Evolutionary conservation across 92 coral and sea anemone genomes (phyloP).

Genomic region (Metridium senile): DNA sequence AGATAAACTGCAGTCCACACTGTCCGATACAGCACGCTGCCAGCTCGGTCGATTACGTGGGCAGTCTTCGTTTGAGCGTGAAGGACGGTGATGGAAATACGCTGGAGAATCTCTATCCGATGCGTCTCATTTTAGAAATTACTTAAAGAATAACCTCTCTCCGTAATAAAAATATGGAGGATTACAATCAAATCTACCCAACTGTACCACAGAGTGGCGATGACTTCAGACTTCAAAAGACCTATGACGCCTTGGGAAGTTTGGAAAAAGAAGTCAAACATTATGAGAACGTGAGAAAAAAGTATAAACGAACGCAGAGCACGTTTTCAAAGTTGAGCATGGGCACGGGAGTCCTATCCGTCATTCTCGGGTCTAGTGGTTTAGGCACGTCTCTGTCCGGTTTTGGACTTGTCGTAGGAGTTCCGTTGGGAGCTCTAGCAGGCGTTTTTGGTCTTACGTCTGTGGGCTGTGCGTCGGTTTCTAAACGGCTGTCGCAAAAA

Average conservation of each 20-base stretch:
- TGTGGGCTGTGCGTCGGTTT: slow-evolving; percentile 38
- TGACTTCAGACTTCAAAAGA: slow-evolving; percentile 49
- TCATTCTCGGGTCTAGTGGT: slow-evolving; percentile 42
- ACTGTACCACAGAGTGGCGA: slow-evolving; percentile 31
- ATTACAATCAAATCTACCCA: slow-evolving; percentile 26
- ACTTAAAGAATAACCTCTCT: too few relatives aligned
- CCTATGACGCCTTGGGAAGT: slow-evolving; percentile 39
- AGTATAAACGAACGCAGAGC: slow-evolving; percentile 43
- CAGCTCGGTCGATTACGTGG: too few relatives aligned
- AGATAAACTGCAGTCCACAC: too few relatives aligned
- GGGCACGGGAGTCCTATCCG: slow-evolving; percentile 43
- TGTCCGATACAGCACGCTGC: too few relatives aligned
- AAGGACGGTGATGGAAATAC: too few relatives aligned
- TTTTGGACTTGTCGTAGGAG: slow-evolving; percentile 48
- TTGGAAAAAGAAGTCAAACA: slow-evolving; percentile 54
- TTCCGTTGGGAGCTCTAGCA: slow-evolving; percentile 47
- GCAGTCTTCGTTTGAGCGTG: too few relatives aligned
- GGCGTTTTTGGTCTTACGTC: slow-evolving; percentile 48
- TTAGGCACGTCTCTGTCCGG: slow-evolving; percentile 58
- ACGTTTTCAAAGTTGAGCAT: slow-evolving; percentile 34
- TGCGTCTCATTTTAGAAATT: too few relatives aligned
- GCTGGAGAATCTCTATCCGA: too few relatives aligned
- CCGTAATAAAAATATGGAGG: too few relatives aligned
- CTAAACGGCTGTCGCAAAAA: slow-evolving; percentile 48
- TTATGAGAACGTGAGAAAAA: slow-evolving; percentile 54